Percentiles rank a stretch among this genome's conserved stretches.
These are phyloP conservation scores for Drosophila virilis DNA, from an alignment of 1,140 invertebrate genomes.

Conservation along the genomic window DNA sequence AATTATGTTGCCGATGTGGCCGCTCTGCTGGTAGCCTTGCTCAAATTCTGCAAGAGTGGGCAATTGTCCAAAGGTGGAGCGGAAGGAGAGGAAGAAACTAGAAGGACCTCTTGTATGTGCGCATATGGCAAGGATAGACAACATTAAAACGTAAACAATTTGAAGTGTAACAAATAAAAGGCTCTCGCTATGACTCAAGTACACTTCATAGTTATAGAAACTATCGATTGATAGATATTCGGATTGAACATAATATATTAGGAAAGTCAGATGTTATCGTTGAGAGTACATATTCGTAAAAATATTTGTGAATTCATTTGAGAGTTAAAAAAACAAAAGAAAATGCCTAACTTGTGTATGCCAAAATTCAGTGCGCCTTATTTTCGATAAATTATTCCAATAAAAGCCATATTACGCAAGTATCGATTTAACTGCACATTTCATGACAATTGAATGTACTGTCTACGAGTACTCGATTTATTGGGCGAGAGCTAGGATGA, in stretches of 20 bases:
- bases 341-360: too few relatives aligned
- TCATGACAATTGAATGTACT: too few relatives aligned
- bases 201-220: not conserved
- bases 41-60: not conserved
- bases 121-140: not conserved
- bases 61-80: too few relatives aligned
- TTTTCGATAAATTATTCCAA: too few relatives aligned
- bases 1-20: conserved; percentile 65
- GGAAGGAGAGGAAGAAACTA: too few relatives aligned
- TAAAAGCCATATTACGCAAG: too few relatives aligned
- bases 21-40: conserved; percentile 18
- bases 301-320: not conserved
- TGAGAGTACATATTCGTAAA: not conserved
- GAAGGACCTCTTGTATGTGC: not conserved
- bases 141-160: not conserved
- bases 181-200: not conserved
- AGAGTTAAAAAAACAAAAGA: too few relatives aligned
- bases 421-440: too few relatives aligned
- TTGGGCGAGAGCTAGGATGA: too few relatives aligned
- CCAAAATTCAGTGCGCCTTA: too few relatives aligned
- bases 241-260: not conserved
- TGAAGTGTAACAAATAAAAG: conserved; percentile 4
- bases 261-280: not conserved
- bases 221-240: not conserved
- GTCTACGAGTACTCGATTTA: too few relatives aligned